Percentiles rank a stretch among this genome's conserved stretches.
These are phyloP conservation scores for Enteromius paludinosus DNA, from an alignment of 2,797 vertebrate species.

Conservation along the genomic window DNA sequence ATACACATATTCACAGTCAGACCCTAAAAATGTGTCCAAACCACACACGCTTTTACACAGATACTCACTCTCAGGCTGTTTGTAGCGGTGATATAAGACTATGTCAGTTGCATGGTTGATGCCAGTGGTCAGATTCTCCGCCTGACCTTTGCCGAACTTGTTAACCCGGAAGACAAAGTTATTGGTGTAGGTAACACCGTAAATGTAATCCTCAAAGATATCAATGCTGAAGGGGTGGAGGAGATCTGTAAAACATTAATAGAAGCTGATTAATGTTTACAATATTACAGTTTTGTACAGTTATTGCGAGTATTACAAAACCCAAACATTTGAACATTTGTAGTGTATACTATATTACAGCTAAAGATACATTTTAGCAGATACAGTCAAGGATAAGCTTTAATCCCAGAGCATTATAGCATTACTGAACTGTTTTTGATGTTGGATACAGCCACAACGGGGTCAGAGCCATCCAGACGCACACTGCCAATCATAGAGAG, in stretches of 20 bases:
- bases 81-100: constrained; percentile 92
- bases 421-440: constrained; percentile 87
- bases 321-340: background rate
- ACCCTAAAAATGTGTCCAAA: background rate
- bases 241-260: constrained; percentile 76
- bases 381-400: background rate
- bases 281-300: background rate
- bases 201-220: constrained; percentile 97
- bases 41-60: constrained; percentile 65
- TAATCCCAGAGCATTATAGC: background rate
- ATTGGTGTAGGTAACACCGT: constrained; percentile 94
- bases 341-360: background rate
- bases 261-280: background rate
- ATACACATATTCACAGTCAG: constrained; percentile 65
- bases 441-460: constrained; percentile 86
- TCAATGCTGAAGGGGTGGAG: constrained; percentile 97
- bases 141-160: constrained; percentile 90
- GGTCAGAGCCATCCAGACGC: constrained; percentile 90
- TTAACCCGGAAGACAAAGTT: constrained; percentile 96
- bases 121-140: constrained; percentile 91
- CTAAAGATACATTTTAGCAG: background rate
- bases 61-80: constrained; percentile 90
- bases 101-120: constrained; percentile 95
- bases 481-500: constrained; percentile 94
- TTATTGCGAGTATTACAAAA: background rate